Evolutionary conservation across 2,797 vertebrate species (phyloP).

Genomic region (Helicolenus hilgendorfi): DNA sequence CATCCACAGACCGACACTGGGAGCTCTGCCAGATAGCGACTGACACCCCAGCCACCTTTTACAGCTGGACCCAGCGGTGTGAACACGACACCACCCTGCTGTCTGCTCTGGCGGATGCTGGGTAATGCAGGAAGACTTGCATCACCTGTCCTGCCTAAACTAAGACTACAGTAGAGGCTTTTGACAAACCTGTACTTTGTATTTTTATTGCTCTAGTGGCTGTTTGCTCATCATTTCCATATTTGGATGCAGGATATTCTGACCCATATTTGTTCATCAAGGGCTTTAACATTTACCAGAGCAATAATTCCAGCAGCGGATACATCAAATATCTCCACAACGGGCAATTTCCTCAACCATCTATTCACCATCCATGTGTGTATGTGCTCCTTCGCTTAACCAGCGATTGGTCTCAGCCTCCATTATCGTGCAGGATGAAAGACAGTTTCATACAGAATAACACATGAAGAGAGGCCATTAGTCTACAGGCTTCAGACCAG

Average conservation of each 20-base stretch:
- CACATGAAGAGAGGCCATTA: conserved; percentile 85
- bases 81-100: conserved; percentile 47
- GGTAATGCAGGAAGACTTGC: neutral
- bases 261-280: neutral
- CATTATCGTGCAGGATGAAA: conserved; percentile 80
- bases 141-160: neutral
- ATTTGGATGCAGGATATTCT: neutral
- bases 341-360: conserved; percentile 48
- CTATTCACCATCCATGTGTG: neutral
- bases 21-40: conserved; percentile 60
- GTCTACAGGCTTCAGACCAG: conserved; percentile 77
- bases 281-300: conserved; percentile 23
- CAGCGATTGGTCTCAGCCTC: conserved; percentile 61
- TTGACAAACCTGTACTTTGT: neutral
- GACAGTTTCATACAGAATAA: conserved; percentile 86
- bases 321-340: conserved; percentile 17
- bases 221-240: neutral
- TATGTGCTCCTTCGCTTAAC: conserved; percentile 64
- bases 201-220: neutral
- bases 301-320: neutral
- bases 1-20: conserved; percentile 40
- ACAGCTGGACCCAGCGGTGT: conserved; percentile 41
- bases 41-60: conserved; percentile 32
- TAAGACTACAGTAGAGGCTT: neutral
- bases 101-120: conserved; percentile 33